phyloP scores from a whole-genome alignment of 1,140 invertebrate genomes.

The Dendroctonus valens region DNA sequence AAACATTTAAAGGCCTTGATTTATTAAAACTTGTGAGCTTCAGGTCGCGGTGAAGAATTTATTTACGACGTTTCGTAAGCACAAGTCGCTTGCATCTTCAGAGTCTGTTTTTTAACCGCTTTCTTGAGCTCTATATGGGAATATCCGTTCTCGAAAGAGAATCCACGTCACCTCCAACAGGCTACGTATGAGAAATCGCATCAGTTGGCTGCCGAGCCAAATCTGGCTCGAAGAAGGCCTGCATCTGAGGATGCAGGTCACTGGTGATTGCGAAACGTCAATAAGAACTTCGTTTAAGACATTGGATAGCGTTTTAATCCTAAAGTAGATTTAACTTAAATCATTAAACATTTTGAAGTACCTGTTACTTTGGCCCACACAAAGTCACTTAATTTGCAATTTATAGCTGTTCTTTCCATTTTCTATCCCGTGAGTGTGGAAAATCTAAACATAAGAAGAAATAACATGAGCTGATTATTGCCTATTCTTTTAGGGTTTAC shows the following conservation, averaged over 20 bases:
- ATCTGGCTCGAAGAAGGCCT: too few relatives aligned
- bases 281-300: not conserved
- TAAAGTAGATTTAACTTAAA: not conserved
- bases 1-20: not conserved
- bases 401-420: not conserved
- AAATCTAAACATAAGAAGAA: too few relatives aligned
- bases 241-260: too few relatives aligned
- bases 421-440: too few relatives aligned
- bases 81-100: too few relatives aligned
- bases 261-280: not conserved
- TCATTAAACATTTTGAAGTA: conserved; percentile 10
- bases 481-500: too few relatives aligned
- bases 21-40: not conserved
- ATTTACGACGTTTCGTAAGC: too few relatives aligned
- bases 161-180: not conserved
- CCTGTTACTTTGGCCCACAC: conserved; percentile 52
- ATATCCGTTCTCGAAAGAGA: not conserved
- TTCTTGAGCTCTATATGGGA: not conserved
- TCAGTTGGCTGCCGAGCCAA: too few relatives aligned
- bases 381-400: conserved; percentile 16
- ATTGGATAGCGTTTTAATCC: too few relatives aligned
- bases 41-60: not conserved
- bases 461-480: too few relatives aligned
- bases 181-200: too few relatives aligned
- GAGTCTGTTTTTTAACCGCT: not conserved